A percentile compares a stretch with the other conserved stretches of the same genome.
Conservation (phyloP, 2,113 vertebrate species). For the Piprites chloris region DNA sequence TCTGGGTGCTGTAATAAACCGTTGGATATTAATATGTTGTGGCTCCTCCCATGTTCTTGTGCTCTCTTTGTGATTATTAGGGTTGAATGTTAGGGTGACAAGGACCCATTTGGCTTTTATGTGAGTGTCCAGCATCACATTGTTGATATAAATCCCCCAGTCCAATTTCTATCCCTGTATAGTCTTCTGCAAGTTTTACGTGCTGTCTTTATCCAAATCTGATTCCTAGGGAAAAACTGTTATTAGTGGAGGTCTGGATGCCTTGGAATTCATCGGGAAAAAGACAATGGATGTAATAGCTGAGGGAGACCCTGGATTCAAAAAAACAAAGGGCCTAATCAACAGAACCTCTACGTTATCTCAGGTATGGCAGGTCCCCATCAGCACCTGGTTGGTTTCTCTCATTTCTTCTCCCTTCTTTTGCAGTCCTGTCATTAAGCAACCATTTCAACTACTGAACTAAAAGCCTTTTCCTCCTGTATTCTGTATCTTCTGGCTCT, state of each 20-base stretch:
- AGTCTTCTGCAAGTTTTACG: neutral
- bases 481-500: neutral
- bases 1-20: neutral
- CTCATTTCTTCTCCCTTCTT: neutral
- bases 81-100: neutral
- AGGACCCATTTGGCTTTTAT: neutral
- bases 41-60: neutral
- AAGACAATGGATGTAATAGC: constrained; percentile 99
- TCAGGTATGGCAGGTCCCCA: constrained; percentile 75
- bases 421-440: neutral
- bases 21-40: neutral
- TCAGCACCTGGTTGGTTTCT: neutral
- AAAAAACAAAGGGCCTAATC: constrained; percentile 93
- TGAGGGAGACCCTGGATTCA: constrained; percentile 96
- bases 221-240: constrained; percentile 86
- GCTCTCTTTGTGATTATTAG: neutral
- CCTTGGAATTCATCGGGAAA: constrained; percentile 97
- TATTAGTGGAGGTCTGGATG: constrained; percentile 90
- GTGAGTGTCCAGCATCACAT: neutral
- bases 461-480: neutral
- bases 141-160: neutral
- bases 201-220: neutral
- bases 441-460: neutral
- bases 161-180: neutral
- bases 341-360: constrained; percentile 86